Evolutionary conservation across 2,888 invertebrate species (phyloP).

Genomic region (Hoplodrina blanda): DNA sequence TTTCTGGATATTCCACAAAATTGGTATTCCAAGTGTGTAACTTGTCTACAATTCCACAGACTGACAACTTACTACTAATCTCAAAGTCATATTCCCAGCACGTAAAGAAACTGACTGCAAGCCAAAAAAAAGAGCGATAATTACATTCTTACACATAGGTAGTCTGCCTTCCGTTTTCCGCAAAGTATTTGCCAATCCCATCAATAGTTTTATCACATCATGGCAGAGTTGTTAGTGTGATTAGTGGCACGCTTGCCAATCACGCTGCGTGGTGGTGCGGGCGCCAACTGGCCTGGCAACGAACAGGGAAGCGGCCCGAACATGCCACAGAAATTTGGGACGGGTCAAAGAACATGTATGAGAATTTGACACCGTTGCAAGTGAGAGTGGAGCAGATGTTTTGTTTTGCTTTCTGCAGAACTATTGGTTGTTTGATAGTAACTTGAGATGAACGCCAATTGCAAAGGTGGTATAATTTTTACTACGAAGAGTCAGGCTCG

Average conservation of each 20-base stretch:
- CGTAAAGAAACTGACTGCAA: constrained; percentile 23
- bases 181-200: constrained; percentile 52
- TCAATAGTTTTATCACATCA: constrained; percentile 45
- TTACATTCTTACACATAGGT: constrained; percentile 38
- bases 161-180: constrained; percentile 51
- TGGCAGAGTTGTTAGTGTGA: constrained; percentile 29
- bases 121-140: constrained; percentile 41
- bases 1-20: neutral
- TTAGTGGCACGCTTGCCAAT: constrained; percentile 64
- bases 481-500: neutral
- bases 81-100: constrained; percentile 33
- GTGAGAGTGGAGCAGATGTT: constrained; percentile 23
- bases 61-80: constrained; percentile 1
- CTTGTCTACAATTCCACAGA: neutral
- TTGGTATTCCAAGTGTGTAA: neutral
- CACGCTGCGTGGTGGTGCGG: constrained; percentile 68
- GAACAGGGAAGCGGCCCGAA: constrained; percentile 35
- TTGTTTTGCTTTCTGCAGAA: neutral
- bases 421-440: neutral
- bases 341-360: constrained; percentile 35
- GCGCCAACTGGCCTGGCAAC: constrained; percentile 71
- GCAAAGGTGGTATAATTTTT: neutral
- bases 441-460: neutral
- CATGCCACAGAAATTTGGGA: constrained; percentile 20
- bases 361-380: constrained; percentile 40